Percentiles rank a stretch among this genome's conserved stretches.
phyloP scores from a whole-genome alignment of 1,140 invertebrate genomes.

The Plectus sambesii region DNA sequence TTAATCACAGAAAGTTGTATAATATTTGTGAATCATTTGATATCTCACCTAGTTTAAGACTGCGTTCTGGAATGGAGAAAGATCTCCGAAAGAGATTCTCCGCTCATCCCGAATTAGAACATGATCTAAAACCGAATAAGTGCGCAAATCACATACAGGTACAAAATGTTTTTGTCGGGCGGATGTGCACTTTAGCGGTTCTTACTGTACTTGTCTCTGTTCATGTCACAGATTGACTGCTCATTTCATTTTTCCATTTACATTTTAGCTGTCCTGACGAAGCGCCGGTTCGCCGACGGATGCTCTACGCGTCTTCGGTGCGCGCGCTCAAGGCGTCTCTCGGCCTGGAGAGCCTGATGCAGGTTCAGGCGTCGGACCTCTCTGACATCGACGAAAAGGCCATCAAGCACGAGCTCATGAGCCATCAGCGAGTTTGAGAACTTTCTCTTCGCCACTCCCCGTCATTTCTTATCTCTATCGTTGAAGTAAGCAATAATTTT shows the following conservation, averaged over 20 bases:
- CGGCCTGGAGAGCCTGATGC: slow-evolving; percentile 44
- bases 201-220: background rate
- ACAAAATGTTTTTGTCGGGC: slow-evolving; percentile 5
- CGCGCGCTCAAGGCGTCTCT: slow-evolving; percentile 43
- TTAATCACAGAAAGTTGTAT: too few species aligned
- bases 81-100: too few species aligned
- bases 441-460: too few species aligned
- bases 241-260: background rate
- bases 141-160: too few species aligned
- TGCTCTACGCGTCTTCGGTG: slow-evolving; percentile 46
- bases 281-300: slow-evolving; percentile 43
- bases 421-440: slow-evolving; percentile 40
- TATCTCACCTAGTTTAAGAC: too few species aligned
- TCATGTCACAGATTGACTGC: background rate
- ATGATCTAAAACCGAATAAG: too few species aligned
- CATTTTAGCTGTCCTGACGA: slow-evolving; percentile 45
- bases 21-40: too few species aligned
- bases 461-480: too few species aligned
- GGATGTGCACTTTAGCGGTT: background rate
- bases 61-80: background rate
- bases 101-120: too few species aligned
- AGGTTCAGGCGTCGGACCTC: slow-evolving; percentile 43
- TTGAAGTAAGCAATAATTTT: too few species aligned
- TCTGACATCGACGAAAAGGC: slow-evolving; percentile 44
- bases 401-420: slow-evolving; percentile 42